Conservation (phyloP, 2,888 invertebrate genomes). For the Lepas anatifera region DNA sequence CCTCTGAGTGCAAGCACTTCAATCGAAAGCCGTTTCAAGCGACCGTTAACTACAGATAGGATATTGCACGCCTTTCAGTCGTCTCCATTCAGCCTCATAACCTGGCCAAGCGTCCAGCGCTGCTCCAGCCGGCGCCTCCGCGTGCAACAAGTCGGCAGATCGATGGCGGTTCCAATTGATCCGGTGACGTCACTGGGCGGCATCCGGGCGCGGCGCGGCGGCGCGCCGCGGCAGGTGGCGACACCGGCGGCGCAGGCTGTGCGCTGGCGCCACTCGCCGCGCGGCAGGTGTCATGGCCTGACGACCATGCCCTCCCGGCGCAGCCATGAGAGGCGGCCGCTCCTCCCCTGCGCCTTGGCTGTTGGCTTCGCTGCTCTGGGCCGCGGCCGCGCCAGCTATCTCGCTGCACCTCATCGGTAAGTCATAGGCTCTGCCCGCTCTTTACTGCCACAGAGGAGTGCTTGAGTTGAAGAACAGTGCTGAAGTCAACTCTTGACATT, state of each 20-base stretch:
- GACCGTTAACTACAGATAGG: too few species aligned
- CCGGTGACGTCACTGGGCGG: not conserved
- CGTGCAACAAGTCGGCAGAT: not conserved
- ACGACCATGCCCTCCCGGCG: not conserved
- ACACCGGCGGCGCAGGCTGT: not conserved
- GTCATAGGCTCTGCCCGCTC: not conserved
- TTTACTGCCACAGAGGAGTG: too few species aligned
- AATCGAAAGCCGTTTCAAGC: too few species aligned
- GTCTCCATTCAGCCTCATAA: too few species aligned
- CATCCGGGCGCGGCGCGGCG: not conserved
- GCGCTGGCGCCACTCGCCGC: not conserved
- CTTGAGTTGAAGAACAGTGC: too few species aligned
- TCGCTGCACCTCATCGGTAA: not conserved
- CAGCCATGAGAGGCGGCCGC: not conserved
- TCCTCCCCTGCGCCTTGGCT: not conserved
- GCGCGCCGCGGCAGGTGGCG: not conserved
- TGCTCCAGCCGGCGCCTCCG: too few species aligned
- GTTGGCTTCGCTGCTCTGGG: too few species aligned
- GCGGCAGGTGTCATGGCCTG: not conserved
- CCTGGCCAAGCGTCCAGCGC: too few species aligned
- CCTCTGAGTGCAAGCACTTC: too few species aligned
- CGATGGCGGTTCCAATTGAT: not conserved
- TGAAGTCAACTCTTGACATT: too few species aligned
- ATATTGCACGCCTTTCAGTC: too few species aligned
- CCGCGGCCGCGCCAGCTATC: not conserved